These are phyloP conservation scores for Hypolimnas misippus DNA, from an alignment of 2,888 invertebrate species.

Conservation along the genomic window DNA sequence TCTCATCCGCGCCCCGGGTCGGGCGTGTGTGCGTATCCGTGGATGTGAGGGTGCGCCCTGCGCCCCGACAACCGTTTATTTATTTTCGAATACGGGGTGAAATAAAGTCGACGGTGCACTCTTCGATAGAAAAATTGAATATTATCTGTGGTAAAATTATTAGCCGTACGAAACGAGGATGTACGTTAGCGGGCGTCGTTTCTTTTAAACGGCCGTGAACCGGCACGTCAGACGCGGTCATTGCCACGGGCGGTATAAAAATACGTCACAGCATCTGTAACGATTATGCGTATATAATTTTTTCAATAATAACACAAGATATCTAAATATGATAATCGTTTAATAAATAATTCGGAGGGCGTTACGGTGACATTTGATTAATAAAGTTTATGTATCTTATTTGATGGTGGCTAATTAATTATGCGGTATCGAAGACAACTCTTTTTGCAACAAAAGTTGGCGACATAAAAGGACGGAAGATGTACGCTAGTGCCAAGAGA, in stretches of 20 bases:
- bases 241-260: conserved; percentile 79
- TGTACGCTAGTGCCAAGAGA: conserved; percentile 27
- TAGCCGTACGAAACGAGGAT: conserved; percentile 39
- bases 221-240: conserved; percentile 68
- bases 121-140: conserved; percentile 44
- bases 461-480: conserved; percentile 18
- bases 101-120: conserved; percentile 50
- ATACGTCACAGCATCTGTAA: conserved; percentile 67
- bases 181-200: conserved; percentile 52
- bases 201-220: conserved; percentile 78
- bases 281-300: conserved; percentile 41
- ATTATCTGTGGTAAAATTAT: conserved; percentile 40
- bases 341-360: conserved; percentile 21
- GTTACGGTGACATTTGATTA: conserved; percentile 19
- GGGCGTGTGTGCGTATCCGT: conserved; percentile 62
- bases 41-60: conserved; percentile 61
- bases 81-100: conserved; percentile 73
- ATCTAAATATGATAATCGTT: conserved; percentile 22
- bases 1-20: conserved; percentile 61
- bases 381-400: conserved; percentile 4
- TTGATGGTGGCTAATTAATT: background rate
- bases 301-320: conserved; percentile 29
- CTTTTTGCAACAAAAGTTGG: conserved; percentile 8
- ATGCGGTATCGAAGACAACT: background rate
- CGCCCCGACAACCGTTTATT: conserved; percentile 64